Conservation (phyloP, 2,888 invertebrate genomes). For the Vannuccia rotundouncinata region DNA sequence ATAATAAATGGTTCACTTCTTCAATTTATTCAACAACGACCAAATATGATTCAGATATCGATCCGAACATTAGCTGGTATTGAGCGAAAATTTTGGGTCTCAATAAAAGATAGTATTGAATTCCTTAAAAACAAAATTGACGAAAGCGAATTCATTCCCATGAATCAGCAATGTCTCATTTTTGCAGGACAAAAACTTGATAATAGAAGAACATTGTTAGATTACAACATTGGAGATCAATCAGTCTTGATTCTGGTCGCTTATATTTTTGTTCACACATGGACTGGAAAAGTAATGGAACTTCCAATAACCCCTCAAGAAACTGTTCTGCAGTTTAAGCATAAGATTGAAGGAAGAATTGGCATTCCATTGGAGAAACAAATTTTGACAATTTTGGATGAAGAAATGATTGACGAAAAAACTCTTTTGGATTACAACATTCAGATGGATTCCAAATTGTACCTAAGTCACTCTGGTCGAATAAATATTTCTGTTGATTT, state of each 20-base stretch:
- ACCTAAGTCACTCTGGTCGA: background rate
- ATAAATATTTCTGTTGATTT: background rate
- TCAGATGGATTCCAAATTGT: background rate
- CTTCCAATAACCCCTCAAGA: background rate
- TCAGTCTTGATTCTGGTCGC: background rate
- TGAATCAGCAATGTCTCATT: background rate
- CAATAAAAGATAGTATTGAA: background rate
- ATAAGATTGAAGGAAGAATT: background rate
- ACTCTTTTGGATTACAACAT: background rate
- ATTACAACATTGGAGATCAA: background rate
- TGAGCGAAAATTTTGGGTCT: no score
- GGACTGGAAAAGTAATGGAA: background rate
- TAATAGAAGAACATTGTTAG: background rate
- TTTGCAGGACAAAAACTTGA: background rate
- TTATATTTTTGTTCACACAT: background rate
- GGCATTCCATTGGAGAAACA: slow-evolving; percentile 13
- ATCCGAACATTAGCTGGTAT: no score
- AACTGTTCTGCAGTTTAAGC: background rate
- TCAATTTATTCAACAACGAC: no score
- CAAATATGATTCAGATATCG: no score
- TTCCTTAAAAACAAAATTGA: background rate
- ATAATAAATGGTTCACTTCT: no score
- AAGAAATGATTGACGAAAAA: background rate
- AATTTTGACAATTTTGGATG: background rate
- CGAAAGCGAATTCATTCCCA: background rate